Evolutionary conservation across 2,888 invertebrate genomes (phyloP), one percentile per base, ranked within the genome.

Genomic region (Sylvicola fuscatus): DNA sequence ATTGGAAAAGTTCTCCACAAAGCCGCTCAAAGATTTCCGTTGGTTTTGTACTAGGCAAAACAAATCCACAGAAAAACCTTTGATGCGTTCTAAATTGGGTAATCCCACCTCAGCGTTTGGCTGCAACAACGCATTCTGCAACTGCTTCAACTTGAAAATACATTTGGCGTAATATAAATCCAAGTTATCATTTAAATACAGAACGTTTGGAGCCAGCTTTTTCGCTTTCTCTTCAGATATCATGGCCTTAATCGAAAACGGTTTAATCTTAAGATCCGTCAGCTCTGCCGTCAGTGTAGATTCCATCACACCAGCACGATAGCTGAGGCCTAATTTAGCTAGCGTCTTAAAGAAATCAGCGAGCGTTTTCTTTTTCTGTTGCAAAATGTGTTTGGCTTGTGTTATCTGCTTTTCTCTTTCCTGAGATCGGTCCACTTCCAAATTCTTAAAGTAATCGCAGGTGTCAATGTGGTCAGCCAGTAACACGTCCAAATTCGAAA

Each of bases 261-360:
- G 84, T 15, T 72, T 65, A 41, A 76, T 60, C 1, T 66, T 61
- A 41, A 74, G 73, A 46, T 78, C 69, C 29, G 68, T 62, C 12
- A 72, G 52, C 2, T 70, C 21, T 21, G 21, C 4, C 30, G 56
- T 51, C 1, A 67, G 50, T 3, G 67, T 61, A 1, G 65, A 43
- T 46, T 73, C 67, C 26, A 76, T 61, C 6, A 81, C 60, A 2
- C 93, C 93, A 1, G 74, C 72, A 40, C 81, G 71, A 49, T 81
- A 86, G 31, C 81, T 87, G 2, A 92, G 53, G 0, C 90, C 87
- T 42, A 81, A 64, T 39, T 68, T 69, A 1, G 68, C 54, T 1
- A 97, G 58, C 15, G 68, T 65, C 52, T 82, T 84, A 54, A 92
- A 93, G 32, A 93, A 63, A 55, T 90, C 87, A 0, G 83, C 70